phyloP scores from a whole-genome alignment of 2,888 invertebrate genomes.

The Cremastinae sp. region DNA sequence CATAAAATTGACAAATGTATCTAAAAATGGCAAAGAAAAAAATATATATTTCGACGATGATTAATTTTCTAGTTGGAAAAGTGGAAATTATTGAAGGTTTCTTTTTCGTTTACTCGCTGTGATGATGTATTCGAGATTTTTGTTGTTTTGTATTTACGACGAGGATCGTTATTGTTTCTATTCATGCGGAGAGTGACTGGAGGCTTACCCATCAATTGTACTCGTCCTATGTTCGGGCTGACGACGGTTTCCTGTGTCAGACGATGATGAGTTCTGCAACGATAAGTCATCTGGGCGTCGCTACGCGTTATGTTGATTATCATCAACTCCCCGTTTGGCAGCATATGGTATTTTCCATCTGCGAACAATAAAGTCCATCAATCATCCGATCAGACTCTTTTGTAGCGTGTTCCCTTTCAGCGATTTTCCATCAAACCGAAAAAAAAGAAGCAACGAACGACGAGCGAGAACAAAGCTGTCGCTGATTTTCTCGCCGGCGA shows the following conservation, averaged over 20 bases:
- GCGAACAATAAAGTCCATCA: slow-evolving; percentile 54
- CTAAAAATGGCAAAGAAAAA: too few species aligned
- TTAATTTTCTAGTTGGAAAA: too few species aligned
- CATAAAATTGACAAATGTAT: too few species aligned
- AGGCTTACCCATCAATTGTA: slow-evolving; percentile 82
- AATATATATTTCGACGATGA: too few species aligned
- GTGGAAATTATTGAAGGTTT: too few species aligned
- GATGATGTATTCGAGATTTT: too few species aligned
- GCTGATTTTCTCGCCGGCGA: neutral
- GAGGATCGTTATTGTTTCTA: too few species aligned
- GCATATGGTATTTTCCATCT: slow-evolving; percentile 84
- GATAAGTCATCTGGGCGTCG: slow-evolving; percentile 83
- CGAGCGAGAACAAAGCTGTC: neutral
- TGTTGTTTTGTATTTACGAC: too few species aligned
- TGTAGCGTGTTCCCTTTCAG: slow-evolving; percentile 14
- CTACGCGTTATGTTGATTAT: slow-evolving; percentile 83
- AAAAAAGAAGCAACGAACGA: neutral
- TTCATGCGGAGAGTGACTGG: neutral
- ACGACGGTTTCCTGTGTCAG: slow-evolving; percentile 84
- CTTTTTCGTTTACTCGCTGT: too few species aligned
- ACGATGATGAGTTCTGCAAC: slow-evolving; percentile 84
- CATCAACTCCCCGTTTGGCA: slow-evolving; percentile 84
- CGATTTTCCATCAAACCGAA: neutral
- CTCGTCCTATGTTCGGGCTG: slow-evolving; percentile 83
- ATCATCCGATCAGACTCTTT: slow-evolving; percentile 35